phyloP scores from a whole-genome alignment of 1,140 invertebrate species.

The Drosophila subobscura region DNA sequence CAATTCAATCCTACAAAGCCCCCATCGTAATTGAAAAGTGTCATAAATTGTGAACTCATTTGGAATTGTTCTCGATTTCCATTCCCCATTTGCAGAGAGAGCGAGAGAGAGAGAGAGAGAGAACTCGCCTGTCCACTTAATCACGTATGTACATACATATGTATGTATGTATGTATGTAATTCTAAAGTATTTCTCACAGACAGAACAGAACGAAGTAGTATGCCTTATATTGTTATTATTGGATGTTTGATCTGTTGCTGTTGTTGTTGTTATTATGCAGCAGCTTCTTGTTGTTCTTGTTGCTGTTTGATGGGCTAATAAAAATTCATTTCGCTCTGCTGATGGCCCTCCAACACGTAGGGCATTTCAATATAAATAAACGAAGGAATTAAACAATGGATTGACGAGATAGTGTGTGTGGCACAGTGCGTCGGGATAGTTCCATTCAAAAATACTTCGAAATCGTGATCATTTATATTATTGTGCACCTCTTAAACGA shows the following conservation, averaged over 20 bases:
- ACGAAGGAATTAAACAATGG: not conserved
- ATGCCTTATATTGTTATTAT: conserved; percentile 66
- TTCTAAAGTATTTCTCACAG: conserved; percentile 60
- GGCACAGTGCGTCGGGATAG: not conserved
- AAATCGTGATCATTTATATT: not conserved
- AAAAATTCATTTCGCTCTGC: conserved; percentile 68
- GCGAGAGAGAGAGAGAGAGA: conserved; percentile 10
- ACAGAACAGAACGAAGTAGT: conserved; percentile 36
- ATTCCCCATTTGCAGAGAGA: conserved; percentile 12
- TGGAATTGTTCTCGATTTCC: conserved; percentile 16
- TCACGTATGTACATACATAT: conserved; percentile 62
- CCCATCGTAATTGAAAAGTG: not conserved
- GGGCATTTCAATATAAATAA: conserved; percentile 18
- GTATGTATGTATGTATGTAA: conserved; percentile 35
- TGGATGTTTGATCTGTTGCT: conserved; percentile 62
- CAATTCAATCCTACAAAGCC: no score
- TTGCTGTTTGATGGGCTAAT: conserved; percentile 63
- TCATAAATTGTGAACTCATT: conserved; percentile 51
- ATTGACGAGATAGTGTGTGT: not conserved
- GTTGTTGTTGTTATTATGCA: conserved; percentile 72
- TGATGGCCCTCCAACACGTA: conserved; percentile 17
- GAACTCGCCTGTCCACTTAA: conserved; percentile 66
- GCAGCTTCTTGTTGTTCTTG: conserved; percentile 66
- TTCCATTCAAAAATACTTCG: not conserved
- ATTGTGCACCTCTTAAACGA: conserved; percentile 14